Evolutionary conservation across 2,888 invertebrate species (phyloP).

Genomic region (Apamea crenata): DNA sequence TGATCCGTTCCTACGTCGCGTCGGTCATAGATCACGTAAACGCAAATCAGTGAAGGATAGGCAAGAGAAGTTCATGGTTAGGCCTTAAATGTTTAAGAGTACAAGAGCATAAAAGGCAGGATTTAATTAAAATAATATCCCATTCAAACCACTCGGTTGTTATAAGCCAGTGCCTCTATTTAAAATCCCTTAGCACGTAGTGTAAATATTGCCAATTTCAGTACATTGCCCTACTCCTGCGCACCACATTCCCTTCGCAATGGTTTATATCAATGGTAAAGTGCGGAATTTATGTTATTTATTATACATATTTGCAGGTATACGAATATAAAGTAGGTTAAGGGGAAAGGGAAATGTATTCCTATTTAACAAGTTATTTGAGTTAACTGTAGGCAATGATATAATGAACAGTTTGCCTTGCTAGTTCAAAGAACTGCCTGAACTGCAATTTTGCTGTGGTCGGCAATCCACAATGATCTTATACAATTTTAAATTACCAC

Average conservation of each 20-base stretch:
- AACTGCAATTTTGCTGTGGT: not conserved
- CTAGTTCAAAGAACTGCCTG: not conserved
- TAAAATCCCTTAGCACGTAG: conserved; percentile 35
- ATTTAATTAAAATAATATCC: conserved; percentile 3
- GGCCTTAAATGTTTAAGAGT: not conserved
- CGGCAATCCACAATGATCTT: not conserved
- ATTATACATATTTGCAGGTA: not conserved
- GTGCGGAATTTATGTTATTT: conserved; percentile 18
- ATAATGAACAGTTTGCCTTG: not conserved
- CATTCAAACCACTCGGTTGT: conserved; percentile 11
- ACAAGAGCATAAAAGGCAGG: not conserved
- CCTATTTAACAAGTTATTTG: not conserved
- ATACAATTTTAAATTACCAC: too few species aligned
- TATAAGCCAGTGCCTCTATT: conserved; percentile 26
- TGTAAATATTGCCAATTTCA: conserved; percentile 62
- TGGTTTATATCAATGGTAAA: conserved; percentile 52
- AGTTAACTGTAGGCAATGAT: not conserved
- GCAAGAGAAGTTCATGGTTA: not conserved
- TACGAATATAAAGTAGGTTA: not conserved
- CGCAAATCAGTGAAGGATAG: not conserved
- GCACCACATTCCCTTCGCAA: conserved; percentile 38
- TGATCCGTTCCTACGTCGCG: not conserved
- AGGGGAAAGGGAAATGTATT: not conserved
- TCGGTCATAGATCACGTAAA: not conserved
- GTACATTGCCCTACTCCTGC: conserved; percentile 37